phyloP scores from a whole-genome alignment of 2,113 vertebrate genomes.

The Dipodomys ordii region DNA sequence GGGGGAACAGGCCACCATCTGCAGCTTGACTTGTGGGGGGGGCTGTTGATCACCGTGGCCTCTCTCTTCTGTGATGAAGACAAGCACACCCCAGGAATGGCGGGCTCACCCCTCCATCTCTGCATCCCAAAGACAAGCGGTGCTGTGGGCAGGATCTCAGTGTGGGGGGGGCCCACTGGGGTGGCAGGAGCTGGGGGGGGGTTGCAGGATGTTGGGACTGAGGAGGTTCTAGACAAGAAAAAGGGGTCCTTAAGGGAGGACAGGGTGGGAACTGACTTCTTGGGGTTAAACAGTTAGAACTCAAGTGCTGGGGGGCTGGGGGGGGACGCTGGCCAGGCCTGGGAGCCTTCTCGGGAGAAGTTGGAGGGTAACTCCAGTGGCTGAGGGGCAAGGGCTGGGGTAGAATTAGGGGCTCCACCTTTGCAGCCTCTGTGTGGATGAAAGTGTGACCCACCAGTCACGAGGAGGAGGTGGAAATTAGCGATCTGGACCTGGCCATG shows the following conservation, averaged over 20 bases:
- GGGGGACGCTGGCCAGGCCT: background rate
- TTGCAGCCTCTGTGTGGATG: background rate
- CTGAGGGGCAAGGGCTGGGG: background rate
- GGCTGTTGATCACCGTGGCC: slow-evolving; percentile 64
- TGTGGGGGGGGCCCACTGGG: background rate
- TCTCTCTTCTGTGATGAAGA: slow-evolving; percentile 26
- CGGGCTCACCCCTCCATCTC: slow-evolving; percentile 57
- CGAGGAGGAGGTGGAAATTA: background rate
- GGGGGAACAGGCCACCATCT: background rate
- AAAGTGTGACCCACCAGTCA: background rate
- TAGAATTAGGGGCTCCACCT: background rate
- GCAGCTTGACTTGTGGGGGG: slow-evolving; percentile 18
- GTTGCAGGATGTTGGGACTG: background rate
- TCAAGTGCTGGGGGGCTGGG: background rate
- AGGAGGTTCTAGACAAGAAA: slow-evolving; percentile 36
- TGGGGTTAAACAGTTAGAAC: background rate
- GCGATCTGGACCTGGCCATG: background rate
- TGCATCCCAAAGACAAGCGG: slow-evolving; percentile 12
- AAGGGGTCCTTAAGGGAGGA: background rate
- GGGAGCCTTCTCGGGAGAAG: background rate
- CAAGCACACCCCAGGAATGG: slow-evolving; percentile 62
- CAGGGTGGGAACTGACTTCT: background rate
- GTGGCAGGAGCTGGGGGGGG: background rate
- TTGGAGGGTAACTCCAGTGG: background rate
- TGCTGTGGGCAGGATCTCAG: background rate